Evolutionary conservation across 1,140 invertebrate species (phyloP).

Genomic region (Drosophila eugracilis): DNA sequence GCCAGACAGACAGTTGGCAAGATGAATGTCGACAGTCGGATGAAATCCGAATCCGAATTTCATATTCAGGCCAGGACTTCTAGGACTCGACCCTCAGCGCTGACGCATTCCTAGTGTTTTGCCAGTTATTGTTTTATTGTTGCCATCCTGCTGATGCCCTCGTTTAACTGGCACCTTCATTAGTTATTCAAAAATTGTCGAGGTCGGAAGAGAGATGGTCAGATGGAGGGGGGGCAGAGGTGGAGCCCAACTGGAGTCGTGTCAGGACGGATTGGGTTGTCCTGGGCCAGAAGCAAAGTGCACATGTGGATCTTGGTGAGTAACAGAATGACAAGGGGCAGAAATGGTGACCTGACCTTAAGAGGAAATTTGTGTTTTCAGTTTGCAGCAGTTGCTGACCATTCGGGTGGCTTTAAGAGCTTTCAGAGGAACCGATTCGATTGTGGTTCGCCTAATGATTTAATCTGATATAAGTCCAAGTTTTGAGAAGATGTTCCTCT

Average conservation of each 20-base stretch:
- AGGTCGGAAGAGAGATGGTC: slow-evolving; percentile 24
- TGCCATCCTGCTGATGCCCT: slow-evolving; percentile 32
- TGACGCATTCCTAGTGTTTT: slow-evolving; percentile 33
- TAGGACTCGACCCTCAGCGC: slow-evolving; percentile 25
- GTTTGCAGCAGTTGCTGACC: not conserved
- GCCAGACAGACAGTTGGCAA: slow-evolving; percentile 75
- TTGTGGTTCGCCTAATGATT: not conserved
- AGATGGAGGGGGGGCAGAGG: slow-evolving; percentile 1
- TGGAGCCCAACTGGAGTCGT: slow-evolving; percentile 67
- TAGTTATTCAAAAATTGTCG: slow-evolving; percentile 80
- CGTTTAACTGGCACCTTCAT: slow-evolving; percentile 76
- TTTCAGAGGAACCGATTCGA: slow-evolving; percentile 12
- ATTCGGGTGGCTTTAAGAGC: not conserved
- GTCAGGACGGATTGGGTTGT: slow-evolving; percentile 62
- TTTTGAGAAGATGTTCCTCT: not conserved
- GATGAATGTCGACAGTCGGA: slow-evolving; percentile 80
- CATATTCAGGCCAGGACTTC: slow-evolving; percentile 73
- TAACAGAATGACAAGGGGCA: not conserved
- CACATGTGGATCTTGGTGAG: slow-evolving; percentile 56
- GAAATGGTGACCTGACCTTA: slow-evolving; percentile 25
- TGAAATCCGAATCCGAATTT: slow-evolving; percentile 77
- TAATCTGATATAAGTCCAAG: not conserved
- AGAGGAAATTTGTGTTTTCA: slow-evolving; percentile 9
- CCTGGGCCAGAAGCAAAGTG: slow-evolving; percentile 25
- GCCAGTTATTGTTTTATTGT: slow-evolving; percentile 66